These are phyloP conservation scores for Catharus fuscescens DNA, from an alignment of 2,113 vertebrate genomes.

Conservation along the genomic window DNA sequence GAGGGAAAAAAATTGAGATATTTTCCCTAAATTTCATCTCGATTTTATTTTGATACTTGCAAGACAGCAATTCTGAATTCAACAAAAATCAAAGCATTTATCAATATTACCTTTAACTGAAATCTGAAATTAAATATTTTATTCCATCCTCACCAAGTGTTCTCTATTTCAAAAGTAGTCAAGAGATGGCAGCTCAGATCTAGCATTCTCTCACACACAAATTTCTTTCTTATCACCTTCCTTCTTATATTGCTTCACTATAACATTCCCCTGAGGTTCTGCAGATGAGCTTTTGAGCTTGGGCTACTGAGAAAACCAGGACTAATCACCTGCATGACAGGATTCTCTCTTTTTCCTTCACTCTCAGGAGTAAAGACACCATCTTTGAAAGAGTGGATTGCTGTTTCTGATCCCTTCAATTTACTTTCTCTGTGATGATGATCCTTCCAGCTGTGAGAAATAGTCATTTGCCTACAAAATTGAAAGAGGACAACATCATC, in stretches of 20 bases:
- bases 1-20: not conserved
- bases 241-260: not conserved
- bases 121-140: not conserved
- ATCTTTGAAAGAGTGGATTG: not conserved
- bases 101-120: not conserved
- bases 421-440: not conserved
- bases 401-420: not conserved
- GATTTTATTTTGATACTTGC: not conserved
- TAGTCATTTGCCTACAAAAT: accelerated
- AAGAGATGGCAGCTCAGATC: not conserved
- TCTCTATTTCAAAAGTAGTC: not conserved
- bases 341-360: not conserved
- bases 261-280: not conserved
- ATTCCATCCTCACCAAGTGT: not conserved
- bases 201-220: not conserved
- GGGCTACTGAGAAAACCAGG: not conserved
- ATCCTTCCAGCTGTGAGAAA: not conserved
- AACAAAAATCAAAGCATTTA: not conserved
- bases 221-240: not conserved
- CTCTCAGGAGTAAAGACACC: not conserved
- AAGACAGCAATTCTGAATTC: not conserved
- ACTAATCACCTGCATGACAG: not conserved
- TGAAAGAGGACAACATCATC: not conserved
- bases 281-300: not conserved
- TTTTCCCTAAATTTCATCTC: not conserved